Base-by-base conservation (phyloP, 2,888 invertebrate genomes). In the Oscheius sp. region DNA sequence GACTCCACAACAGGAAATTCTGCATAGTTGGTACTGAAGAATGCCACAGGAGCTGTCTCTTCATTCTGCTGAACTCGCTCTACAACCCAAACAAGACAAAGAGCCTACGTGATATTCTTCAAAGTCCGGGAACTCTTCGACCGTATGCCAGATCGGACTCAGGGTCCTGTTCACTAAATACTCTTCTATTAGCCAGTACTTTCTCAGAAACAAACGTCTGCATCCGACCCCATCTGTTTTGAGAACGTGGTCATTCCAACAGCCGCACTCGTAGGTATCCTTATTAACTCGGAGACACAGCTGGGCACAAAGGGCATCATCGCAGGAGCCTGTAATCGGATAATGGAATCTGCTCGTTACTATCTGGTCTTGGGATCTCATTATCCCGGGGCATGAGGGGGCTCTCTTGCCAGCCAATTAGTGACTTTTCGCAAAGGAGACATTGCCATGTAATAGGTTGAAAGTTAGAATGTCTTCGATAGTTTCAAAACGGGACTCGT, bases 211-310 rank as follows among this genome's bases (percentile, higher is more conserved):
- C 70, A 29, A 32, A 79, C 80, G 47, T 74, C 70, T 76, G 73
- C 84, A 84, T 7, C 79, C 76, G 10, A 82, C 32, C 35, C 81
- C 81, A 66, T 84, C 82, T 32, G 76, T 75, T 32, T 74, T 76
- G 2, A 84, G 74, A 10, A 59, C 37, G 55, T 82, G 80, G 53
- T 78, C 84, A 32, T 79, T 79, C 80, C 80, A 84, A 70, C 84
- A 84, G 9, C 78, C 80, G 47, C 84, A 84, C 55, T 81, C 77
- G 74, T 82, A 84, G 1, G 84, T 75, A n/a, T 76, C 79, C 35
- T 75, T 68, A 4, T 77, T 74, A n/a, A 80, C 37, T 53, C 77
- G 60, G 29, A 79, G 68, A 53, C 82, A 82, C n/a, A 82, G 62
- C 70, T 82, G 82, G 62, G 80, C 79, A 65, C 82, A 82, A 50